Conservation (phyloP, 1,140 invertebrate genomes). For the Eurosta solidaginis region DNA sequence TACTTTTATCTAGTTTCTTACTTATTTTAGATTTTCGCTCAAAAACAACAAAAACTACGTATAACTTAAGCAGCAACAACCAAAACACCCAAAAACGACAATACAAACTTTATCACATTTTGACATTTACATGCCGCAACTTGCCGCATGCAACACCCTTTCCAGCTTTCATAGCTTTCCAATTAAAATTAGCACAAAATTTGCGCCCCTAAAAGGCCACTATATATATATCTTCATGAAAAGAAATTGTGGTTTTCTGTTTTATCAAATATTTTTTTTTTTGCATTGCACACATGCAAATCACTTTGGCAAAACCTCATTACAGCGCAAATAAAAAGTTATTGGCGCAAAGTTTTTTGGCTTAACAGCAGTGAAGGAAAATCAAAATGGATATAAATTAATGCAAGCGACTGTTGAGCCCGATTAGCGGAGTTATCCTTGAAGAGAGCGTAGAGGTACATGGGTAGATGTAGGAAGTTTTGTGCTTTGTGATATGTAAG, state of each 20-base stretch:
- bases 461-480: not conserved
- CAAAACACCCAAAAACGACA: not conserved
- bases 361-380: not conserved
- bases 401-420: constrained; percentile 4
- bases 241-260: not conserved
- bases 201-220: constrained; percentile 16
- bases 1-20: too few relatives aligned
- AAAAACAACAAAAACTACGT: too few relatives aligned
- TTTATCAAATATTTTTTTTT: not conserved
- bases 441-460: not conserved
- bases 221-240: constrained; percentile 14
- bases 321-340: constrained; percentile 31
- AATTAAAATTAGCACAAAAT: constrained; percentile 30
- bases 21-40: too few relatives aligned
- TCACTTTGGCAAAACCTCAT: constrained; percentile 29
- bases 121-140: constrained; percentile 21
- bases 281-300: constrained; percentile 23
- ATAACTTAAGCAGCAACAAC: not conserved
- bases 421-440: not conserved
- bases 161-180: constrained; percentile 11
- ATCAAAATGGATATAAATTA: not conserved
- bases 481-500: not conserved
- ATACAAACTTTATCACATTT: constrained; percentile 11
- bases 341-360: constrained; percentile 14
- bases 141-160: constrained; percentile 25